phyloP scores from a whole-genome alignment of 2,888 invertebrate genomes.

The Drosophila birchii region DNA sequence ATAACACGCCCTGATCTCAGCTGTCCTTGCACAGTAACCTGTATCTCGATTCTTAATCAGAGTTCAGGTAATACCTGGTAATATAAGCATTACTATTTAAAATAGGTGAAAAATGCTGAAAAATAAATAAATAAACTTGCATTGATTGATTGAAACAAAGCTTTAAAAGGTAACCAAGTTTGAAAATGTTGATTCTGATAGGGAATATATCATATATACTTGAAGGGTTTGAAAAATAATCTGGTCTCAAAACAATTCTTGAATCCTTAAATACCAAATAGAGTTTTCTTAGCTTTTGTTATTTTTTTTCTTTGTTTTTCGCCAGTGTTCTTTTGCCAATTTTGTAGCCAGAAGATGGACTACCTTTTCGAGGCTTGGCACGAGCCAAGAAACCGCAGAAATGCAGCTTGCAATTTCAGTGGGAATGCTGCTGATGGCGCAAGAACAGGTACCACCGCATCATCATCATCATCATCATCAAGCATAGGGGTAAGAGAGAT shows the following conservation, averaged over 20 bases:
- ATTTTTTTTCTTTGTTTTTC: neutral
- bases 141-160: neutral
- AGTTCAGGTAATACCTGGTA: too few relatives aligned
- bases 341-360: conserved; percentile 16
- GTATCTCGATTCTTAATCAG: neutral
- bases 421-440: conserved; percentile 3
- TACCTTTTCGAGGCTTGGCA: conserved; percentile 11
- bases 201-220: too few relatives aligned
- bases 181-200: too few relatives aligned
- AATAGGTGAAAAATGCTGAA: neutral
- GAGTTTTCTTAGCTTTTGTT: neutral
- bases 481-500: neutral
- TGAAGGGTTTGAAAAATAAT: too few relatives aligned
- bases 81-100: too few relatives aligned
- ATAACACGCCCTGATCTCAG: conserved; percentile 37
- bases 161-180: too few relatives aligned
- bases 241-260: too few relatives aligned
- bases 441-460: conserved; percentile 32
- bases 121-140: neutral
- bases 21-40: conserved; percentile 2
- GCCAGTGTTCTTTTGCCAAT: conserved; percentile 14
- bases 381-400: conserved; percentile 47
- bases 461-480: conserved; percentile 29
- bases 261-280: neutral
- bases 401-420: conserved; percentile 37